phyloP scores from a whole-genome alignment of 64 coral and sea anemone species.

The Montipora capricornis region DNA sequence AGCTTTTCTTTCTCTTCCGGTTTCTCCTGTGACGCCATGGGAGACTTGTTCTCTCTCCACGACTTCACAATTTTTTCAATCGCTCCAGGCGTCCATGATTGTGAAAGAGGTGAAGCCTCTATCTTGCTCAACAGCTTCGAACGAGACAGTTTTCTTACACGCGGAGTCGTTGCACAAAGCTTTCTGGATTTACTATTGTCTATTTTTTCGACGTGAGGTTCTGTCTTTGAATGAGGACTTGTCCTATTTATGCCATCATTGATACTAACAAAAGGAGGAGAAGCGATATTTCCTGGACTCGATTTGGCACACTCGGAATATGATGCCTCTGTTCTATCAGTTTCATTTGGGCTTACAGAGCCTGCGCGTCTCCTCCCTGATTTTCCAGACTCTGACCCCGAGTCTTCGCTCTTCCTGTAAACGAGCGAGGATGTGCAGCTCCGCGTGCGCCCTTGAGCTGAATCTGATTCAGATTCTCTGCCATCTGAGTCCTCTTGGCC shows the following conservation, averaged over 20 bases:
- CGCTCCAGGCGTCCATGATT: constrained; percentile 65
- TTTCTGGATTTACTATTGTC: background rate
- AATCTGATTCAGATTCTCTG: constrained; percentile 25
- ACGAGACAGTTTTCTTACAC: constrained; percentile 21
- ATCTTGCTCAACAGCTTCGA: constrained; percentile 33
- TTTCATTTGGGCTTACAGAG: background rate
- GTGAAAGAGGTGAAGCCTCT: constrained; percentile 31
- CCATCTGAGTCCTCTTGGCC: constrained; percentile 32
- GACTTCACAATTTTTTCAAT: constrained; percentile 78
- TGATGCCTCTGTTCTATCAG: constrained; percentile 8
- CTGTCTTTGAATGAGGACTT: background rate
- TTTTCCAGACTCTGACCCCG: constrained; percentile 26
- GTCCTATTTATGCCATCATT: background rate
- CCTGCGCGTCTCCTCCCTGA: background rate
- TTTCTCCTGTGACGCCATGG: background rate
- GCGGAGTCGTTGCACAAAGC: background rate
- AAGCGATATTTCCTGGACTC: background rate
- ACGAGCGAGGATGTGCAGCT: background rate
- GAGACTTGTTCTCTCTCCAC: constrained; percentile 60
- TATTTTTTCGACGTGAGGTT: background rate
- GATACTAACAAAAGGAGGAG: background rate
- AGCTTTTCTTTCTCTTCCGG: background rate
- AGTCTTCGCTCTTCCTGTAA: constrained; percentile 17
- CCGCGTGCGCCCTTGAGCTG: background rate
- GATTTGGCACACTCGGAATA: constrained; percentile 8